These are phyloP conservation scores for Leptopilina syphax DNA, from an alignment of 2,888 invertebrate species.

Conservation along the genomic window DNA sequence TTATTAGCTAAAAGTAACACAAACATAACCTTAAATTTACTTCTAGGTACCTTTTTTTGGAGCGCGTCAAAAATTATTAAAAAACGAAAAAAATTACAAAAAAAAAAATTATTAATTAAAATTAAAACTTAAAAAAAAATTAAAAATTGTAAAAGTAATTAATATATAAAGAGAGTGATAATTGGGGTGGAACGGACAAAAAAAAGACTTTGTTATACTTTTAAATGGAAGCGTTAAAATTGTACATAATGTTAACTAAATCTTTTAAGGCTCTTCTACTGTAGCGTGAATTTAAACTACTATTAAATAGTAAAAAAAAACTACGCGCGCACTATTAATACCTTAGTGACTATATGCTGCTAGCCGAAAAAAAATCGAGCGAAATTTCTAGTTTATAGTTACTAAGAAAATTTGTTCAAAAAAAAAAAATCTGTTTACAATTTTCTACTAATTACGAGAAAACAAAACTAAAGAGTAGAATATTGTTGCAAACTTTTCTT, in stretches of 20 bases:
- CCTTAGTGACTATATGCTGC: slow-evolving; percentile 63
- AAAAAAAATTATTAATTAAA: too few relatives aligned
- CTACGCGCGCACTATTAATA: slow-evolving; percentile 65
- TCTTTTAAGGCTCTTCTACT: slow-evolving; percentile 69
- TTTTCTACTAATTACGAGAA: slow-evolving; percentile 12
- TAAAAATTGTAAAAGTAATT: not conserved
- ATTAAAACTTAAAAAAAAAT: not conserved
- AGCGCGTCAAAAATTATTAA: too few relatives aligned
- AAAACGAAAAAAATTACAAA: too few relatives aligned
- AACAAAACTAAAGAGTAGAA: not conserved
- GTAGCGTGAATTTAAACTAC: slow-evolving; percentile 61
- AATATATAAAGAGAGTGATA: slow-evolving; percentile 39
- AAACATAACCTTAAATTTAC: too few relatives aligned
- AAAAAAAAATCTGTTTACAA: slow-evolving; percentile 42
- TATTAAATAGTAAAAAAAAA: slow-evolving; percentile 58
- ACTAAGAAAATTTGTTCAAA: slow-evolving; percentile 57
- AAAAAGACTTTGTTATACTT: slow-evolving; percentile 35
- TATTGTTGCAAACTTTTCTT: not conserved
- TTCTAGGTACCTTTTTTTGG: too few relatives aligned
- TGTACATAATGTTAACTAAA: slow-evolving; percentile 74
- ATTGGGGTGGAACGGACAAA: slow-evolving; percentile 23
- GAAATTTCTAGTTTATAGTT: slow-evolving; percentile 66
- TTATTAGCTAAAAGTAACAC: too few relatives aligned
- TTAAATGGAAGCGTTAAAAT: slow-evolving; percentile 51
- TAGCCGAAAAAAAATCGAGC: slow-evolving; percentile 56